Evolutionary conservation across 2,797 vertebrate species (phyloP).

Genomic region (Labeo calbasu): DNA sequence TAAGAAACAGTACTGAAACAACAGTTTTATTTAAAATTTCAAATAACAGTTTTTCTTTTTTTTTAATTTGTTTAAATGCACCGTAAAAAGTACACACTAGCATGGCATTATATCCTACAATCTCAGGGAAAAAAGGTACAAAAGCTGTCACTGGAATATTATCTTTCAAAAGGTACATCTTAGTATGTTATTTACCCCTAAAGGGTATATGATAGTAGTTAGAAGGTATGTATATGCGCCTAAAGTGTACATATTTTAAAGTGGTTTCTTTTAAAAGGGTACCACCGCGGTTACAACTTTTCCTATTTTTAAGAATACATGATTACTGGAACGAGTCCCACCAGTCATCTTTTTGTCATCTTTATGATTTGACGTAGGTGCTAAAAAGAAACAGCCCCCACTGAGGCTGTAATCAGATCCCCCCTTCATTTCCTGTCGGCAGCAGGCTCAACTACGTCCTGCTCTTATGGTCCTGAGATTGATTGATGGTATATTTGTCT

Average conservation of each 20-base stretch:
- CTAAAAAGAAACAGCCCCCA: constrained; percentile 38
- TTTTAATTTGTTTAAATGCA: too few species aligned
- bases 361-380: constrained; percentile 12
- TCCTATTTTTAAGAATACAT: not conserved
- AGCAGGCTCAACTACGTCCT: constrained; percentile 43
- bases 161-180: not conserved
- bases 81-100: not conserved
- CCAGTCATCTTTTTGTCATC: constrained; percentile 6
- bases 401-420: constrained; percentile 56
- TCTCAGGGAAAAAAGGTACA: not conserved
- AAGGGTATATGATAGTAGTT: not conserved
- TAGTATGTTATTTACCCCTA: not conserved
- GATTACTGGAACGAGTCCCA: not conserved
- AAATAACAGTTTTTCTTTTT: not conserved
- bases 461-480: constrained; percentile 56
- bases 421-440: constrained; percentile 52
- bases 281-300: not conserved
- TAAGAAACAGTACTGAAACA: not conserved
- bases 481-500: constrained; percentile 61
- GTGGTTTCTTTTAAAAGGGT: not conserved
- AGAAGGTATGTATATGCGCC: not conserved
- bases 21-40: not conserved
- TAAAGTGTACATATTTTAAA: not conserved
- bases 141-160: not conserved
- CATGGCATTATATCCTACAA: not conserved